These are phyloP conservation scores for Leptinotarsa peninsularis DNA, from an alignment of 2,888 invertebrate genomes.

Conservation along the genomic window DNA sequence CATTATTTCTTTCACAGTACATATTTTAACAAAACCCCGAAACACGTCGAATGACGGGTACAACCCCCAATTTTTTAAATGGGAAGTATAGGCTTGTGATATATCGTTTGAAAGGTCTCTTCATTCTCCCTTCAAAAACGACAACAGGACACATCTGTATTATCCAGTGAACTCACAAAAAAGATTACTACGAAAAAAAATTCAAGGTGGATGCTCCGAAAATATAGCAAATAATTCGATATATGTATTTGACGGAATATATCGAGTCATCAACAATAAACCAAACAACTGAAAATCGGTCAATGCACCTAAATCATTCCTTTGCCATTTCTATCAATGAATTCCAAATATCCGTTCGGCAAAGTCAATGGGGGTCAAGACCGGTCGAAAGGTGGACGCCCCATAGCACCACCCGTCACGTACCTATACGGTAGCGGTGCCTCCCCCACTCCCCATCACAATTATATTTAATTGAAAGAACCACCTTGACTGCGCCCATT, in stretches of 20 bases:
- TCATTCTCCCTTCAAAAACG: too few species aligned
- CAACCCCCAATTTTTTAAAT: too few species aligned
- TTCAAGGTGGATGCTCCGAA: too few species aligned
- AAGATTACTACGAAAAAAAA: too few species aligned
- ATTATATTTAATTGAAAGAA: conserved; percentile 20
- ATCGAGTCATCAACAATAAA: not conserved
- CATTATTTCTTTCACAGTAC: too few species aligned
- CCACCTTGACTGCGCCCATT: conserved; percentile 23
- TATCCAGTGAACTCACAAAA: too few species aligned
- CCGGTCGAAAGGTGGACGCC: conserved; percentile 16
- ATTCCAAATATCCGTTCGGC: not conserved
- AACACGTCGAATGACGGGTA: too few species aligned
- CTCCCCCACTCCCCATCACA: not conserved
- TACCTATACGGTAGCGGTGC: conserved; percentile 1
- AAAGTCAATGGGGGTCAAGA: conserved; percentile 13
- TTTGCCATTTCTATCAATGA: not conserved
- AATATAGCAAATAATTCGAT: too few species aligned
- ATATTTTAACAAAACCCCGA: too few species aligned
- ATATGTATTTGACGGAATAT: not conserved
- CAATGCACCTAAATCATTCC: not conserved
- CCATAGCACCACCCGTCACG: not conserved
- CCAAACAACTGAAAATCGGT: not conserved
- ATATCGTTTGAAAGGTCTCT: too few species aligned
- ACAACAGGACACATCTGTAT: too few species aligned
- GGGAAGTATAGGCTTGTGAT: too few species aligned